A percentile compares a stretch with the other conserved stretches of the same genome.
These are phyloP conservation scores for Akabosia matsudoensis DNA, from an alignment of 1,140 invertebrate genomes.

Conservation along the genomic window DNA sequence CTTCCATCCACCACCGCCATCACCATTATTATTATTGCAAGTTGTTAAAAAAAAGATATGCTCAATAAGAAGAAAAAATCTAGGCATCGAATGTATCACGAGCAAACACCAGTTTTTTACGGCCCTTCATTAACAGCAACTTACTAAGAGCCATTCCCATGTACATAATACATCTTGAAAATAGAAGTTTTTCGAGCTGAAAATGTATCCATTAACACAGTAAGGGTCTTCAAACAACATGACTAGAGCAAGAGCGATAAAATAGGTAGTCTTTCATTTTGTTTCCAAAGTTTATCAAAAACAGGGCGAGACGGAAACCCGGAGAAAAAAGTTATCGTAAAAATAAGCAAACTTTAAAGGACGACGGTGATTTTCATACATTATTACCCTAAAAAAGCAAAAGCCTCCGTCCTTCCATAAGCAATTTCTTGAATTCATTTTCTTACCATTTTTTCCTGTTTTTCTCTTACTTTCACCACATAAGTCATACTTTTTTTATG, in stretches of 20 bases:
- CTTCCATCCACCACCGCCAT: too few species aligned
- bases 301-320: too few species aligned
- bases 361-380: background rate
- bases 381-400: background rate
- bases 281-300: too few species aligned
- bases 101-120: background rate
- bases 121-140: slow-evolving; percentile 4
- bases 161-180: background rate
- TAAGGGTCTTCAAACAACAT: background rate
- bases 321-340: background rate
- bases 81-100: background rate
- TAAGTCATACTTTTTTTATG: background rate
- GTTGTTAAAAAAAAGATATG: slow-evolving; percentile 5
- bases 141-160: background rate
- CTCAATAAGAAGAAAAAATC: background rate
- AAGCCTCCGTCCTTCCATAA: background rate
- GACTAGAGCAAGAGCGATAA: background rate
- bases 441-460: background rate
- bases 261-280: too few species aligned
- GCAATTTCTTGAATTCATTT: background rate
- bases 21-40: slow-evolving; percentile 2
- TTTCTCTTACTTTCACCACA: background rate
- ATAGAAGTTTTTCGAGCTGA: background rate
- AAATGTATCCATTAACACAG: slow-evolving; percentile 11
- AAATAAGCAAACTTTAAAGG: background rate